phyloP scores from a whole-genome alignment of 2,888 invertebrate genomes.

The Dusona sp. region DNA sequence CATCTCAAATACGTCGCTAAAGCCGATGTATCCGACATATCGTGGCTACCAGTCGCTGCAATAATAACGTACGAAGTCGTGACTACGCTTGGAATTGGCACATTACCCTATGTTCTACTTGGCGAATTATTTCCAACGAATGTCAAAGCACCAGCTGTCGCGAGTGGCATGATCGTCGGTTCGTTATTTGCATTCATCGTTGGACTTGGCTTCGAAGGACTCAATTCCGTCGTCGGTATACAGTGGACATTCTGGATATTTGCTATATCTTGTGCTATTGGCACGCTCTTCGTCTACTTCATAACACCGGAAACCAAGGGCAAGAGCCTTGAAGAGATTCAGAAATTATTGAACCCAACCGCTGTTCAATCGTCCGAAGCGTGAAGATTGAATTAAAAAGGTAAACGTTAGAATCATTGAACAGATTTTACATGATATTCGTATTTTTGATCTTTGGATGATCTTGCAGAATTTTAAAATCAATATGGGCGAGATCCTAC shows the following conservation, averaged over 20 bases:
- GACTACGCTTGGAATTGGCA: constrained; percentile 88
- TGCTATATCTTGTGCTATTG: constrained; percentile 85
- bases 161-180: constrained; percentile 87
- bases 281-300: constrained; percentile 86
- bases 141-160: constrained; percentile 88
- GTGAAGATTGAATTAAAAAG: constrained; percentile 40
- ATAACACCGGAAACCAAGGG: constrained; percentile 88
- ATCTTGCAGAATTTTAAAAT: too few species aligned
- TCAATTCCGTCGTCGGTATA: constrained; percentile 86
- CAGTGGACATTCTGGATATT: constrained; percentile 87
- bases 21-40: constrained; percentile 85
- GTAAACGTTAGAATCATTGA: neutral
- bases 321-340: constrained; percentile 87
- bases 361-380: constrained; percentile 48
- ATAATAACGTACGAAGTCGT: constrained; percentile 88
- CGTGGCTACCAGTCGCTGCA: constrained; percentile 87
- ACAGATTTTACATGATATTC: neutral
- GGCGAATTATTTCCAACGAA: constrained; percentile 88
- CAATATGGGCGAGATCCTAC: too few species aligned
- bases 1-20: constrained; percentile 85
- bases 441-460: neutral
- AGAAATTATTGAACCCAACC: constrained; percentile 77
- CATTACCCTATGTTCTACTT: constrained; percentile 88
- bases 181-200: constrained; percentile 87
- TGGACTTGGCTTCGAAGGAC: constrained; percentile 87